Conservation (phyloP, 2,113 vertebrate genomes). For the Struthio camelus region DNA sequence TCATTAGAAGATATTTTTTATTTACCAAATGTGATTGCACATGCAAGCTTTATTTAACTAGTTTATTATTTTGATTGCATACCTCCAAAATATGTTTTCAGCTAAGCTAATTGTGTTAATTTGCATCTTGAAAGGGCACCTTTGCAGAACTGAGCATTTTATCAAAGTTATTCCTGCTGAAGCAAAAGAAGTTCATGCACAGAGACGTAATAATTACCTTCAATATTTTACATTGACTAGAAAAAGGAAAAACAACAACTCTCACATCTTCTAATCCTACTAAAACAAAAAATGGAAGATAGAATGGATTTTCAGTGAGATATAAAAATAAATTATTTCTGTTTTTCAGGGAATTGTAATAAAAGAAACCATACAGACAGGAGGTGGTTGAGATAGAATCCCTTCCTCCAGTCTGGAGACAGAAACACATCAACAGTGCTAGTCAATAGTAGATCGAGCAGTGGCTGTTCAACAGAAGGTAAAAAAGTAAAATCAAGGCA, state of each 20-base stretch:
- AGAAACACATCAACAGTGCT: background rate
- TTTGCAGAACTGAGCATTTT: constrained; percentile 60
- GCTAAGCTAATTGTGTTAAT: constrained; percentile 72
- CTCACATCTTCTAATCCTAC: background rate
- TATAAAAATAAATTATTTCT: background rate
- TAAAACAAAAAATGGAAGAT: background rate
- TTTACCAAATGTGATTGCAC: constrained; percentile 62
- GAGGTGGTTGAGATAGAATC: background rate
- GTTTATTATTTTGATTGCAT: constrained; percentile 76
- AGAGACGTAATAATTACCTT: constrained; percentile 6
- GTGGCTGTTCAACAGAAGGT: background rate
- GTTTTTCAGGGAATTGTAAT: background rate
- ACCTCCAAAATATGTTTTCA: constrained; percentile 74
- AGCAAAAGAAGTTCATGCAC: constrained; percentile 27
- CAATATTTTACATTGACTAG: background rate
- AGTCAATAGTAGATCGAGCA: background rate
- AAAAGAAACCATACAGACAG: background rate
- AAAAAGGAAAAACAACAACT: background rate
- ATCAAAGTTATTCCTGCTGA: constrained; percentile 40
- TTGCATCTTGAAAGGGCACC: constrained; percentile 69
- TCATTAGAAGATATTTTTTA: constrained; percentile 64
- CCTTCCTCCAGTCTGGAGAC: background rate
- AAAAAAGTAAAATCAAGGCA: background rate
- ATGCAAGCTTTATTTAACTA: constrained; percentile 63
- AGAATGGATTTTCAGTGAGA: background rate